phyloP scores from a whole-genome alignment of 2,797 vertebrate species.

The Ibycter americanus region DNA sequence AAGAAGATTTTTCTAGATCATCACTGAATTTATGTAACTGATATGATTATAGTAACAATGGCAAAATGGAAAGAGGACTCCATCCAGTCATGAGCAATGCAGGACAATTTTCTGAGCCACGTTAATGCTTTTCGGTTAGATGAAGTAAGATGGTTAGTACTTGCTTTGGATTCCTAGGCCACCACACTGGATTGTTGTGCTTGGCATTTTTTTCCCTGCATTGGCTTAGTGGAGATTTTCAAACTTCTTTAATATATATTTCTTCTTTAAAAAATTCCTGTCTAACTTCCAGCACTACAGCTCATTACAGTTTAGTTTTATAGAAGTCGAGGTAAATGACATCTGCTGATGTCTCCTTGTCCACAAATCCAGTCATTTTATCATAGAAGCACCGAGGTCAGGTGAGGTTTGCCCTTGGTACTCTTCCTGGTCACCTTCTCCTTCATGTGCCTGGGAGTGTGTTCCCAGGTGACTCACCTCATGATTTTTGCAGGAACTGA shows the following conservation, averaged over 20 bases:
- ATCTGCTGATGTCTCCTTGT: not conserved
- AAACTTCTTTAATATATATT: not conserved
- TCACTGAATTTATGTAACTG: not conserved
- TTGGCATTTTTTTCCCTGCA: fast-evolving
- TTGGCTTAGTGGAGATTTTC: not conserved
- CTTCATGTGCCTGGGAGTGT: not conserved
- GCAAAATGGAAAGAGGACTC: not conserved
- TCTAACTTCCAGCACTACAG: not conserved
- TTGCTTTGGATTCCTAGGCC: not conserved
- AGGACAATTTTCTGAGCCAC: not conserved
- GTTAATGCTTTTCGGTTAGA: not conserved
- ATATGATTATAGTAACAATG: not conserved
- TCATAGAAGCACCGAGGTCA: not conserved
- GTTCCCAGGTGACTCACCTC: not conserved
- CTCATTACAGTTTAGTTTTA: not conserved
- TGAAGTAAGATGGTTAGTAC: not conserved
- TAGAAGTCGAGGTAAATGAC: not conserved
- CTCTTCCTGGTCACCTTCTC: not conserved
- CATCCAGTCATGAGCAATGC: not conserved
- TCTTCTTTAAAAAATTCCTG: not conserved
- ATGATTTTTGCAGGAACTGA: not conserved
- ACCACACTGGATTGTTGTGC: not conserved
- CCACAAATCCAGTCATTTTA: not conserved
- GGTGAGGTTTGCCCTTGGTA: not conserved
- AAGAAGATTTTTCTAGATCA: not conserved